These are phyloP conservation scores for Platysteira castanea DNA, from an alignment of 2,113 vertebrate genomes.

Conservation along the genomic window DNA sequence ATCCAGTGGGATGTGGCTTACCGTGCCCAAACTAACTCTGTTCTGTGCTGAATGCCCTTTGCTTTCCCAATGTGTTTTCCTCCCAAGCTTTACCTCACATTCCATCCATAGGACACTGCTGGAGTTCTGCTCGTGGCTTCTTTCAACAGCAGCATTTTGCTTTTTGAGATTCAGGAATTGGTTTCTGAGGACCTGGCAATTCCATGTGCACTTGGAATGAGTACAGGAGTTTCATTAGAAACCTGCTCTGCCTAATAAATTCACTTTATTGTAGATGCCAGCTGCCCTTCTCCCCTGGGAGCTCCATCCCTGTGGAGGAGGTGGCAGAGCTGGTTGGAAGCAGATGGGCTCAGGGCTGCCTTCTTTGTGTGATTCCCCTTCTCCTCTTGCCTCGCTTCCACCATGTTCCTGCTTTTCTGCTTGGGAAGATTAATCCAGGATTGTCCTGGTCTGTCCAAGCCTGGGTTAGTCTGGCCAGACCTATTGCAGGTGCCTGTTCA, in stretches of 20 bases:
- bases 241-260: background rate
- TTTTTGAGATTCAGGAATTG: background rate
- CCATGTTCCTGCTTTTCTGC: background rate
- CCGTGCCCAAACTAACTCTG: rapidly evolving
- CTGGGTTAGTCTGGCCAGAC: background rate
- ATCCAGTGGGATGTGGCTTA: background rate
- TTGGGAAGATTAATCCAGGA: rapidly evolving
- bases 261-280: background rate
- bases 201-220: background rate
- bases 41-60: background rate
- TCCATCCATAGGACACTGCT: background rate
- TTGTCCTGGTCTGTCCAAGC: background rate
- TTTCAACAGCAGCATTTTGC: background rate
- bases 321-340: background rate
- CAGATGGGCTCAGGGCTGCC: background rate
- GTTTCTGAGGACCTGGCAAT: background rate
- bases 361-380: background rate
- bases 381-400: background rate
- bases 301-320: background rate
- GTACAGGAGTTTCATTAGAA: background rate
- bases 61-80: background rate
- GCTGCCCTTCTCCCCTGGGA: background rate
- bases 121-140: background rate
- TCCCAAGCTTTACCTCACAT: background rate
- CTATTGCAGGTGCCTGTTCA: background rate